Evolutionary conservation across 2,113 vertebrate species (phyloP).

Genomic region (Trochalopteron elliotii): DNA sequence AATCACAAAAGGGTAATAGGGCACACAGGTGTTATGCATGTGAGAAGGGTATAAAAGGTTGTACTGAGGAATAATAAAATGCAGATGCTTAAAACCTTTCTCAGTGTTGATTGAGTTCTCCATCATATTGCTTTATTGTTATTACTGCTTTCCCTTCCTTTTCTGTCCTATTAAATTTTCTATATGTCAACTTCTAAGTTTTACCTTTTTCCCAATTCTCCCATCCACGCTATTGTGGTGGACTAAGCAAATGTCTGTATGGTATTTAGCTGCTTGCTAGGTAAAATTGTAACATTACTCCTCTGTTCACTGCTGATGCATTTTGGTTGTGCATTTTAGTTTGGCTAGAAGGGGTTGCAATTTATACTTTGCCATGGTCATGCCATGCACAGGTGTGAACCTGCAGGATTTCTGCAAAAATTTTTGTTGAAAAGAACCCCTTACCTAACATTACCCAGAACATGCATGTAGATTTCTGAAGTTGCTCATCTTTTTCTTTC

Average conservation of each 20-base stretch:
- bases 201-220: background rate
- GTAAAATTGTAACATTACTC: background rate
- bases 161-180: background rate
- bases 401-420: background rate
- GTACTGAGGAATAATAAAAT: background rate
- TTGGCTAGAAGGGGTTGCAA: background rate
- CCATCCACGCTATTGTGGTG: rapidly evolving
- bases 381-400: background rate
- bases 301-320: background rate
- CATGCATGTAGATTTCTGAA: background rate
- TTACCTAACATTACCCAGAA: background rate
- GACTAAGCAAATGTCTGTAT: background rate
- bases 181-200: rapidly evolving
- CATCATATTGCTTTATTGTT: background rate
- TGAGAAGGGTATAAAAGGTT: background rate
- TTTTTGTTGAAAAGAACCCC: background rate
- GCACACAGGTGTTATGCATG: background rate
- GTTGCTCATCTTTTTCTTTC: background rate
- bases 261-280: background rate
- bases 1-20: background rate
- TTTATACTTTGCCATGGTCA: background rate
- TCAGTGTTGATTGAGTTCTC: background rate
- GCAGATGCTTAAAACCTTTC: background rate
- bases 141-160: background rate
- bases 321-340: background rate